Evolutionary conservation across 2,888 invertebrate species (phyloP).

Genomic region (Clunio marinus): DNA sequence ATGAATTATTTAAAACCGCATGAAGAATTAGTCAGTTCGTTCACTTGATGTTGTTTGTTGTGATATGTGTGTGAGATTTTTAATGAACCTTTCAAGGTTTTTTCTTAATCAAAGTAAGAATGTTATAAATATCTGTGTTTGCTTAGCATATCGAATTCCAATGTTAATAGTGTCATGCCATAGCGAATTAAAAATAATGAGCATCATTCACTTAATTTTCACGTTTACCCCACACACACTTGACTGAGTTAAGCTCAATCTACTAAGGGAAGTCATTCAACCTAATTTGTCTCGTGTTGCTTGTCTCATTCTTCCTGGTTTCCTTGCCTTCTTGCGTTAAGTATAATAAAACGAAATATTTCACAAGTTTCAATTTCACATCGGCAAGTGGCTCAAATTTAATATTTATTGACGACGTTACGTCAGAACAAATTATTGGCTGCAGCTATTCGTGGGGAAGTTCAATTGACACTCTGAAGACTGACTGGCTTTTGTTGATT

Average conservation of each 20-base stretch:
- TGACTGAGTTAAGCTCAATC: not conserved
- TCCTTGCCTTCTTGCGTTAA: not conserved
- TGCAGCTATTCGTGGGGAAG: not conserved
- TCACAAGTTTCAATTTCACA: constrained; percentile 8
- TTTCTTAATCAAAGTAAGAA: not conserved
- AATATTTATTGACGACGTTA: constrained; percentile 27
- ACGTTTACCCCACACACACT: not conserved
- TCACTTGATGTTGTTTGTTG: too few species aligned
- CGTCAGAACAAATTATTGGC: constrained; percentile 20
- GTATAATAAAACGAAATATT: too few species aligned
- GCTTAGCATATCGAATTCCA: too few species aligned
- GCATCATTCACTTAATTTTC: not conserved
- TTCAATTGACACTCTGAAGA: constrained; percentile 17
- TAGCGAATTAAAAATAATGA: constrained; percentile 12
- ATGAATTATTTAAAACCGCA: constrained; percentile 23
- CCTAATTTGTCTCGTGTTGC: constrained; percentile 26
- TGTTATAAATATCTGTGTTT: too few species aligned
- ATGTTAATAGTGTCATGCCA: not conserved
- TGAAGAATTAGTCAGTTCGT: constrained; percentile 13
- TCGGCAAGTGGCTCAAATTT: constrained; percentile 25
- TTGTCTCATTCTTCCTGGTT: not conserved
- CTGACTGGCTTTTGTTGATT: constrained; percentile 13
- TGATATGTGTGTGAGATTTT: constrained; percentile 19
- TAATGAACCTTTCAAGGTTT: constrained; percentile 9
- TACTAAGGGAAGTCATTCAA: constrained; percentile 4